Percentiles rank a stretch among this genome's conserved stretches.
phyloP scores from a whole-genome alignment of 2,113 vertebrate genomes.

The Mus spicilegus region DNA sequence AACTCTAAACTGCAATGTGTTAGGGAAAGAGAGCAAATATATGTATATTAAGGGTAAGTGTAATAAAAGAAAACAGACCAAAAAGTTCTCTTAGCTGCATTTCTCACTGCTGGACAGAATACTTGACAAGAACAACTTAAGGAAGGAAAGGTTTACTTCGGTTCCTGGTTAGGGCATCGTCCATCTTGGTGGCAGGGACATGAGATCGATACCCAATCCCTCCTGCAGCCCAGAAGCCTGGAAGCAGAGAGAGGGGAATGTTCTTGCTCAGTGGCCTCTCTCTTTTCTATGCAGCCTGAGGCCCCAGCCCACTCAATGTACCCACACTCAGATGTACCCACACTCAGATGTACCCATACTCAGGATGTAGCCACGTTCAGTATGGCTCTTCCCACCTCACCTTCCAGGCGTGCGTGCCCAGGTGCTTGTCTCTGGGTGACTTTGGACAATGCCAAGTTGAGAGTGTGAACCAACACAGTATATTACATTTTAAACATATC shows the following conservation, averaged over 20 bases:
- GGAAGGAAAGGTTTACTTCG: not conserved
- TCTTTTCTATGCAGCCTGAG: not conserved
- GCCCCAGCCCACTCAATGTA: too few relatives aligned
- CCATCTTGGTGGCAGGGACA: not conserved
- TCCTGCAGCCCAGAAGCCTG: too few relatives aligned
- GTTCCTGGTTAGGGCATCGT: too few relatives aligned
- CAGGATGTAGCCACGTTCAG: too few relatives aligned
- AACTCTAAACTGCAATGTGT: not conserved
- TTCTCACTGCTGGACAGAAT: not conserved
- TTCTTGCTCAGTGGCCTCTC: not conserved
- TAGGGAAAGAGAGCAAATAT: constrained; percentile 19
- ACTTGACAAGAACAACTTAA: not conserved
- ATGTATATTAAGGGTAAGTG: not conserved
- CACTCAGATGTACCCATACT: too few relatives aligned
- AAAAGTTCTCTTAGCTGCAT: not conserved
- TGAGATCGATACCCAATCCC: not conserved
- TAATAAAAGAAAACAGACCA: not conserved
- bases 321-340: too few relatives aligned
- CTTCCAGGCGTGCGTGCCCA: too few relatives aligned
- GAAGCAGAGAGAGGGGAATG: not conserved
- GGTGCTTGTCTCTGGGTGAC: not conserved
- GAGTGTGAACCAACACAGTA: not conserved
- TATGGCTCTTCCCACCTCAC: not conserved
- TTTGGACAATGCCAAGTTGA: not conserved
- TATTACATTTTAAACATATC: not conserved